Percentiles rank a stretch among this genome's conserved stretches.
These are phyloP conservation scores for Melanogrammus aeglefinus DNA, from an alignment of 2,797 vertebrate species.

Conservation along the genomic window DNA sequence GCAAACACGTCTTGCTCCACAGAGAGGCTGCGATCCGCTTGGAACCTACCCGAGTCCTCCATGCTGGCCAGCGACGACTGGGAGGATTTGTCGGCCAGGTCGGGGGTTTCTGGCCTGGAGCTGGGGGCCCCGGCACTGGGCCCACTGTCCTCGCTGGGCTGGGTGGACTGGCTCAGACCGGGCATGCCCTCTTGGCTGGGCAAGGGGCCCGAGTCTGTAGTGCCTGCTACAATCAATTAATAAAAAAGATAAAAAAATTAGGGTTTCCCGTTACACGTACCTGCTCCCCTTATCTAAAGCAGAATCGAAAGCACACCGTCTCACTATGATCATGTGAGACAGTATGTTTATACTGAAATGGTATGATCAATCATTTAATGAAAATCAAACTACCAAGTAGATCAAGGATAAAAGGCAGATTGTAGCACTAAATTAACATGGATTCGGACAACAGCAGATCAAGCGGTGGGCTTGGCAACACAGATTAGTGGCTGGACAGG, in stretches of 20 bases:
- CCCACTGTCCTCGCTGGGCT: slow-evolving; percentile 75
- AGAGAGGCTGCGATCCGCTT: too few species aligned
- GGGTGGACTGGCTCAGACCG: slow-evolving; percentile 56
- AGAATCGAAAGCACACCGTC: background rate
- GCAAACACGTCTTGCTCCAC: too few species aligned
- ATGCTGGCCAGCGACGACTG: slow-evolving; percentile 77
- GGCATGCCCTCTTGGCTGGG: slow-evolving; percentile 52
- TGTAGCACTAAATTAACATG: background rate
- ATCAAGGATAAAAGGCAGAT: background rate
- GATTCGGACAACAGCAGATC: background rate
- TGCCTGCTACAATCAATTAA: slow-evolving; percentile 38
- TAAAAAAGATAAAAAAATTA: slow-evolving; percentile 1
- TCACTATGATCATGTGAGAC: background rate
- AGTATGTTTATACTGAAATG: background rate
- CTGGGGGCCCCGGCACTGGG: slow-evolving; percentile 52
- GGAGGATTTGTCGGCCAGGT: slow-evolving; percentile 80
- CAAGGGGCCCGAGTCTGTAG: slow-evolving; percentile 33
- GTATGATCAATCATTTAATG: background rate
- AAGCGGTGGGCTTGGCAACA: background rate
- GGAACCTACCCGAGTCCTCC: slow-evolving; percentile 81
- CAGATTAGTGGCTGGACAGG: background rate
- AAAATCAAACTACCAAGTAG: background rate
- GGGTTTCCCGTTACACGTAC: background rate
- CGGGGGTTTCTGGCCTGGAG: slow-evolving; percentile 79
- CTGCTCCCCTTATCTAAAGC: background rate